Percentiles rank a stretch among this genome's conserved stretches.
Evolutionary conservation across 2,888 invertebrate species (phyloP).

Genomic region (Cartodere bifasciata): DNA sequence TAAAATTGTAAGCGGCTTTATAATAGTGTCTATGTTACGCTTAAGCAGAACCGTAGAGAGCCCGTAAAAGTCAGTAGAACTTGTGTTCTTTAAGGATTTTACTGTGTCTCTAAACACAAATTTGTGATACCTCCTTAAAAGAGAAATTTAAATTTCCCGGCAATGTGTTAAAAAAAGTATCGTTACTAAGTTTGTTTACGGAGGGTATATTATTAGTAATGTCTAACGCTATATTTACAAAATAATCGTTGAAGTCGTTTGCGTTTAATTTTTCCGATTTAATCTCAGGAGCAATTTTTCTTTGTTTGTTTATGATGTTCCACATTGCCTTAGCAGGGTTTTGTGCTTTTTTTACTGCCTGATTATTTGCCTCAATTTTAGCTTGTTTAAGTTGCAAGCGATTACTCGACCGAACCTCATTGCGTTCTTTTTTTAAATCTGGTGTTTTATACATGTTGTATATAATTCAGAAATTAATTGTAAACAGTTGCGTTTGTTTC

Average conservation of each 20-base stretch:
- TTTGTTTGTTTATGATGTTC: conserved; percentile 1
- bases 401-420: not conserved
- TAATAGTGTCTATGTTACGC: conserved; percentile 2
- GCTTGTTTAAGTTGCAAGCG: not conserved
- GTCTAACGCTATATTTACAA: not conserved
- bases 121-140: conserved; percentile 2
- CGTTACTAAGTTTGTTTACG: not conserved
- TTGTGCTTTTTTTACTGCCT: not conserved
- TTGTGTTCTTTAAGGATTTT: conserved; percentile 2
- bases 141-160: not conserved
- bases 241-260: conserved; percentile 5
- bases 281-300: not conserved
- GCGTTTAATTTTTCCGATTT: not conserved
- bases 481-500: too few species aligned
- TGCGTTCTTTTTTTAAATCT: not conserved
- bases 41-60: not conserved
- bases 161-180: not conserved
- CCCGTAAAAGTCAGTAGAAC: conserved; percentile 2
- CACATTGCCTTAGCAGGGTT: conserved; percentile 1
- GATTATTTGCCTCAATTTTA: not conserved
- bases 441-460: conserved; percentile 1
- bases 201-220: not conserved
- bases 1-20: conserved; percentile 1
- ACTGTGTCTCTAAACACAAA: conserved; percentile 1
- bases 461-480: too few species aligned